Evolutionary conservation across 2,888 invertebrate species (phyloP).

Genomic region (Synanthedon myopaeformis): DNA sequence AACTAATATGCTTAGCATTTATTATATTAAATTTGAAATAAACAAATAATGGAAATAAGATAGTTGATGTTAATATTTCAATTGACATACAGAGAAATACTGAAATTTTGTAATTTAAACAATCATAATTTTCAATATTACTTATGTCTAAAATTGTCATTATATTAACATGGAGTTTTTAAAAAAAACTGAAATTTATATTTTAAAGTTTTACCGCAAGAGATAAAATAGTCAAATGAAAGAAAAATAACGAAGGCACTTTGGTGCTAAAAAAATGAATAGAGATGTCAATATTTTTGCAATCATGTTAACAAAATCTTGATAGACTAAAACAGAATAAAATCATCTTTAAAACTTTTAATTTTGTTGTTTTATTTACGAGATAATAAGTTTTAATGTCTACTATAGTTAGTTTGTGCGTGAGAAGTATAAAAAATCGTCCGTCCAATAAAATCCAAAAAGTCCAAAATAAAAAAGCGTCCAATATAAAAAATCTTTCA

Average conservation of each 20-base stretch:
- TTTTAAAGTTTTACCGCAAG: too few relatives aligned
- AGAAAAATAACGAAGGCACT: too few relatives aligned
- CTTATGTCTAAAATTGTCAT: too few relatives aligned
- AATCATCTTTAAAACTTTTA: conserved; percentile 29
- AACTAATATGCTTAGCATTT: conserved; percentile 39
- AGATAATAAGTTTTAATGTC: too few relatives aligned
- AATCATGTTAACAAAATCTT: conserved; percentile 50
- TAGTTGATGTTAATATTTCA: neutral
- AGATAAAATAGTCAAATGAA: too few relatives aligned
- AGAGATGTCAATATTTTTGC: conserved; percentile 40
- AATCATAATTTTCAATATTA: neutral
- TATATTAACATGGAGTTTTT: too few relatives aligned
- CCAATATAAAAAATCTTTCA: too few relatives aligned
- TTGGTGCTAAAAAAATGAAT: neutral
- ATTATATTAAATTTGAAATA: conserved; percentile 8
- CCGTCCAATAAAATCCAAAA: too few relatives aligned
- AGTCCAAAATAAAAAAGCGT: too few relatives aligned
- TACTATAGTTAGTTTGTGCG: too few relatives aligned
- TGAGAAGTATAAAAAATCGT: too few relatives aligned
- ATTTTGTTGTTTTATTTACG: neutral
- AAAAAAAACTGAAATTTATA: too few relatives aligned
- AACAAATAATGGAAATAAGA: neutral
- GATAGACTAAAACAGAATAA: conserved; percentile 47
- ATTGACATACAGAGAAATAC: neutral
- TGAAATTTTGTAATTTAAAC: neutral